Conservation (phyloP, 2,797 vertebrate species). For the Myioborus melanocephalus region DNA sequence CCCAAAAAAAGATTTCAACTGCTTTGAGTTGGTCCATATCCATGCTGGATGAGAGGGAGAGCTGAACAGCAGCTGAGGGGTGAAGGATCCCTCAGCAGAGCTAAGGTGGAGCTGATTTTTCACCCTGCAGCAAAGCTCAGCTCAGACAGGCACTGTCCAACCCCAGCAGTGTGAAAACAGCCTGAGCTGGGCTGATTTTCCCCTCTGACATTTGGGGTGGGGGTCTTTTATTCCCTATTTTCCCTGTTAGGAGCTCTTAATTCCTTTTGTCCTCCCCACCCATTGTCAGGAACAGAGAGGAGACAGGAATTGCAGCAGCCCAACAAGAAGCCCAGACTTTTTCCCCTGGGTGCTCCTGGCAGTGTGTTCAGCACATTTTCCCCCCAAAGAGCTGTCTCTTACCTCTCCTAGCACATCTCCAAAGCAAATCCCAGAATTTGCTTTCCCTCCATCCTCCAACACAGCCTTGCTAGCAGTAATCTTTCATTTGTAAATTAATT, state of each 20-base stretch:
- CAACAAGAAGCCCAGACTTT: background rate
- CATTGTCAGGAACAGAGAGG: background rate
- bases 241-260: background rate
- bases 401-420: background rate
- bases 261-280: accelerated
- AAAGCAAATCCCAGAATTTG: background rate
- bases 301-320: background rate
- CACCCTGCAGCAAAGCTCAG: background rate
- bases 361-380: background rate
- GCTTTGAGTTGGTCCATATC: background rate
- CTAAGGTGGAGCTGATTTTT: accelerated
- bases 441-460: background rate
- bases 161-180: background rate
- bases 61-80: accelerated
- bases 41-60: background rate
- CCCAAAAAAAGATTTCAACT: background rate
- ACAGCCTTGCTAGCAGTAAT: background rate
- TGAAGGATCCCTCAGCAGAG: background rate
- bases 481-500: background rate
- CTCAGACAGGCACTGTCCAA: background rate
- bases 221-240: background rate
- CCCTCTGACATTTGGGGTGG: background rate
- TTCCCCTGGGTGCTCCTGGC: background rate
- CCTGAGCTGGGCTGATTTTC: background rate
- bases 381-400: background rate